phyloP scores from a whole-genome alignment of 2,113 vertebrate species.

The mouse (Mus musculus) region GRCm39 chr10:33205501-33206000 shows the following conservation, averaged over 20 bases:
- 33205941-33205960: slow-evolving; percentile 17
- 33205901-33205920: not conserved
- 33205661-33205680: not conserved
- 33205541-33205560: not conserved
- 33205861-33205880: not conserved
- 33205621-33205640: not conserved
- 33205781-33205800: not conserved
- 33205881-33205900: not conserved
- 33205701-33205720: not conserved
- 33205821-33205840: not conserved
- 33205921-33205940: not conserved
- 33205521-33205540: not conserved
- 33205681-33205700: not conserved
- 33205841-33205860: not conserved
- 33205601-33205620: slow-evolving; percentile 11
- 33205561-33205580: not conserved
- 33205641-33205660: not conserved
- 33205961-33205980: not conserved
- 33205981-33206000: not conserved
- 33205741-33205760: not conserved
- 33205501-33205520: not conserved
- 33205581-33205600: not conserved
- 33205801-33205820: not conserved
- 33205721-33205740: not conserved
- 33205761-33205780: slow-evolving; percentile 16